Evolutionary conservation across 1,140 invertebrate species (phyloP).

Genomic region (Habropoda laboriosa): DNA sequence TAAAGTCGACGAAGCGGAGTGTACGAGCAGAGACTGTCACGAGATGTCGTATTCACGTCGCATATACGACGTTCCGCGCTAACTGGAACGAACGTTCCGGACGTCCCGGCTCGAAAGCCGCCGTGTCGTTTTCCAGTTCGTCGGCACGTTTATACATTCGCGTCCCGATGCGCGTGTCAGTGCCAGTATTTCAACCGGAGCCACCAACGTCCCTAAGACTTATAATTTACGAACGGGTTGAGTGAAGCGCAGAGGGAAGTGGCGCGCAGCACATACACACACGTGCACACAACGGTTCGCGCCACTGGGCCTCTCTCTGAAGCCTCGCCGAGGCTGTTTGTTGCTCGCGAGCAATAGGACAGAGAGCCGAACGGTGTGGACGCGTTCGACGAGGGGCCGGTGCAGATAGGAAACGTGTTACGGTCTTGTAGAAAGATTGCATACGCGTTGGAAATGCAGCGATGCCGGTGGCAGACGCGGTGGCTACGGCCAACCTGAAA

Average conservation of each 20-base stretch:
- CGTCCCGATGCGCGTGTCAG: slow-evolving; percentile 55
- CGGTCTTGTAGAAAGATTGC: slow-evolving; percentile 18
- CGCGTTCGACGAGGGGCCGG: neutral
- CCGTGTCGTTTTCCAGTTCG: slow-evolving; percentile 64
- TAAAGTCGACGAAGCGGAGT: slow-evolving; percentile 63
- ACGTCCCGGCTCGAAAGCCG: slow-evolving; percentile 51
- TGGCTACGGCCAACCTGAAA: neutral
- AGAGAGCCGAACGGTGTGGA: slow-evolving; percentile 1
- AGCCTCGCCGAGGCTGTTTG: too few relatives aligned
- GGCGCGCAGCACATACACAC: too few relatives aligned
- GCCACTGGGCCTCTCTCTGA: slow-evolving; percentile 27
- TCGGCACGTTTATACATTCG: slow-evolving; percentile 58
- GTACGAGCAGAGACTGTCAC: slow-evolving; percentile 62
- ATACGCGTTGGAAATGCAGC: neutral
- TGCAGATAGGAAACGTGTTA: slow-evolving; percentile 28
- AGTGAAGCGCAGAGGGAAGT: slow-evolving; percentile 50
- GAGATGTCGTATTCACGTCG: slow-evolving; percentile 65
- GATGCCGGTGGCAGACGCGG: neutral
- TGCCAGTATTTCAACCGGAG: slow-evolving; percentile 59
- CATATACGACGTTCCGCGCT: slow-evolving; percentile 59
- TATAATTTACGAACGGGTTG: slow-evolving; percentile 55
- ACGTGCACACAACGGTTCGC: slow-evolving; percentile 37
- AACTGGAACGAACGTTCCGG: slow-evolving; percentile 63
- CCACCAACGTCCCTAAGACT: slow-evolving; percentile 39
- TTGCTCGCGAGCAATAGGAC: too few relatives aligned